phyloP scores from a whole-genome alignment of 2,797 vertebrate genomes.

The Syncerus caffer region DNA sequence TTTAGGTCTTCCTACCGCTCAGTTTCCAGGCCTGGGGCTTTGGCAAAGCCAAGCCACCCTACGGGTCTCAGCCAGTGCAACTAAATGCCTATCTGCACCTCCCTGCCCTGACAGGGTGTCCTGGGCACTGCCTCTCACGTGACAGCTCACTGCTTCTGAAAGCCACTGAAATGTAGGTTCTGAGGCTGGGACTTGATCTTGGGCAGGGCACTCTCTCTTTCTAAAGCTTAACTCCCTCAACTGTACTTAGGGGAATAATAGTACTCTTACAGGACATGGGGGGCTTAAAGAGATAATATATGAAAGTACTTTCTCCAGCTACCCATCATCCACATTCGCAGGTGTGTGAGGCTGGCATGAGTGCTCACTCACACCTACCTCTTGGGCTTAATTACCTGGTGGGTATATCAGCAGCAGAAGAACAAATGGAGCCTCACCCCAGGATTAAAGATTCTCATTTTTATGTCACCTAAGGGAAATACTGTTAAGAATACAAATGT shows the following conservation, averaged over 20 bases:
- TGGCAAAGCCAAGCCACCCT: neutral
- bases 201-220: neutral
- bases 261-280: neutral
- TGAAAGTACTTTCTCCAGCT: neutral
- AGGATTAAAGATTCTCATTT: neutral
- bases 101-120: neutral
- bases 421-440: neutral
- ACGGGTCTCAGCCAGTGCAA: neutral
- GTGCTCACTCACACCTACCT: neutral
- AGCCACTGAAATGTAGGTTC: neutral
- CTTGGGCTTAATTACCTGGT: neutral
- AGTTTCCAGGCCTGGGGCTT: neutral
- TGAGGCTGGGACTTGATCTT: neutral
- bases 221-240: neutral
- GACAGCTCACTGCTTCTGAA: neutral
- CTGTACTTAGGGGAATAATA: neutral
- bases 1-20: neutral
- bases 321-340: rapidly evolving
- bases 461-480: neutral
- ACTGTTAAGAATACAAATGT: neutral
- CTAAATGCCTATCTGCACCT: neutral
- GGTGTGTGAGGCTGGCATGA: too few relatives aligned
- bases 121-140: neutral
- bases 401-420: neutral
- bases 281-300: neutral